These are phyloP conservation scores for Scelioninae gen. 1 DNA, from an alignment of 2,888 invertebrate species.

Conservation along the genomic window DNA sequence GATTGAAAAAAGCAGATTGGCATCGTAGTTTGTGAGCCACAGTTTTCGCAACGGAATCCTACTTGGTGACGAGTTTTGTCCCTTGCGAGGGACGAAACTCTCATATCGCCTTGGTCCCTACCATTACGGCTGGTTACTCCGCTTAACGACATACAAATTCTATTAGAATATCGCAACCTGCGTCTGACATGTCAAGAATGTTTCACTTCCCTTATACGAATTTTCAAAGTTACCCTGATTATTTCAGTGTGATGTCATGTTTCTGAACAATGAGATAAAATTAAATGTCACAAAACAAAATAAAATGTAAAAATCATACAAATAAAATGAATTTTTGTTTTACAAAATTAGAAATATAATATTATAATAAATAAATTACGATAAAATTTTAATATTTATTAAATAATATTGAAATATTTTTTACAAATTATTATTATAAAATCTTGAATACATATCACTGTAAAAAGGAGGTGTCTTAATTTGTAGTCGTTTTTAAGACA, in stretches of 20 bases:
- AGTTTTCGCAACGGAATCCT: conserved; percentile 4
- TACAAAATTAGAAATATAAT: too few relatives aligned
- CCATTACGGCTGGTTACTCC: conserved; percentile 81
- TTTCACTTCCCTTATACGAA: conserved; percentile 10
- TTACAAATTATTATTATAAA: too few relatives aligned
- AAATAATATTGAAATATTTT: too few relatives aligned
- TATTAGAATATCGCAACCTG: conserved; percentile 58
- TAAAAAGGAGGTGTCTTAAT: too few relatives aligned
- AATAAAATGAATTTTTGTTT: too few relatives aligned
- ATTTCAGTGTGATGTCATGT: conserved; percentile 1
- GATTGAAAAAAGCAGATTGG: conserved; percentile 41
- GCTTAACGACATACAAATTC: conserved; percentile 72
- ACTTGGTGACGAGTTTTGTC: conserved; percentile 30
- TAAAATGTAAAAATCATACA: neutral
- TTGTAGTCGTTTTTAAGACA: too few relatives aligned
- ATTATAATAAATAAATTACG: too few relatives aligned
- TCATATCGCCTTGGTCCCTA: conserved; percentile 49
- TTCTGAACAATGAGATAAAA: neutral
- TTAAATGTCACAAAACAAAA: neutral
- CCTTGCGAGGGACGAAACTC: conserved; percentile 33
- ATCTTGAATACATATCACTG: too few relatives aligned
- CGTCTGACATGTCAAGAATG: conserved; percentile 42
- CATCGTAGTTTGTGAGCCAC: neutral
- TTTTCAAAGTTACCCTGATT: conserved; percentile 14
- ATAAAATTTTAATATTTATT: too few relatives aligned